These are phyloP conservation scores for Eudyptes chrysolophus DNA, from an alignment of 2,113 vertebrate genomes.

Conservation along the genomic window DNA sequence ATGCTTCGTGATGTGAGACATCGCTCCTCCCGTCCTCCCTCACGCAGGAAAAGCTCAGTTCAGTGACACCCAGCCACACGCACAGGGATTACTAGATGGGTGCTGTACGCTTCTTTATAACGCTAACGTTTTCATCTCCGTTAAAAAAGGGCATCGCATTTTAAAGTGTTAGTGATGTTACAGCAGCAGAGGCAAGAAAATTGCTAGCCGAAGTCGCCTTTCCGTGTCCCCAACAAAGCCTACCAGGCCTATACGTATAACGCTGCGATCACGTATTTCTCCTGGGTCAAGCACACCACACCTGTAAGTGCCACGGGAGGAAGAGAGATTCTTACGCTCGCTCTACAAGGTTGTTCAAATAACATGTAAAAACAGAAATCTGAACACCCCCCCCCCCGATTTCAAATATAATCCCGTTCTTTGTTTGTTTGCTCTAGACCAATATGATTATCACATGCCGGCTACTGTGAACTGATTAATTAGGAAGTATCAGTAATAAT, in stretches of 20 bases:
- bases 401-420: background rate
- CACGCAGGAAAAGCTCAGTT: background rate
- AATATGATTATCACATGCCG: background rate
- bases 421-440: slow-evolving; percentile 2
- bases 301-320: fast-evolving
- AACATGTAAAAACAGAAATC: background rate
- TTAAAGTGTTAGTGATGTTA: background rate
- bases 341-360: background rate
- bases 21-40: background rate
- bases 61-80: background rate
- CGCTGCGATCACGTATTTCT: background rate
- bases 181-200: background rate
- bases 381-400: background rate
- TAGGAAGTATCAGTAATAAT: background rate
- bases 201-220: background rate
- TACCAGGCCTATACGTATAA: fast-evolving
- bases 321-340: background rate
- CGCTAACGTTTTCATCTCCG: fast-evolving
- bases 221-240: background rate
- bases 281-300: background rate
- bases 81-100: background rate
- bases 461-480: background rate
- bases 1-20: fast-evolving
- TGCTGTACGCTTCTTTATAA: background rate
- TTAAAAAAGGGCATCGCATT: background rate